Base-by-base conservation (phyloP, 1,140 invertebrate genomes). In the Drosophila pandora region DNA sequence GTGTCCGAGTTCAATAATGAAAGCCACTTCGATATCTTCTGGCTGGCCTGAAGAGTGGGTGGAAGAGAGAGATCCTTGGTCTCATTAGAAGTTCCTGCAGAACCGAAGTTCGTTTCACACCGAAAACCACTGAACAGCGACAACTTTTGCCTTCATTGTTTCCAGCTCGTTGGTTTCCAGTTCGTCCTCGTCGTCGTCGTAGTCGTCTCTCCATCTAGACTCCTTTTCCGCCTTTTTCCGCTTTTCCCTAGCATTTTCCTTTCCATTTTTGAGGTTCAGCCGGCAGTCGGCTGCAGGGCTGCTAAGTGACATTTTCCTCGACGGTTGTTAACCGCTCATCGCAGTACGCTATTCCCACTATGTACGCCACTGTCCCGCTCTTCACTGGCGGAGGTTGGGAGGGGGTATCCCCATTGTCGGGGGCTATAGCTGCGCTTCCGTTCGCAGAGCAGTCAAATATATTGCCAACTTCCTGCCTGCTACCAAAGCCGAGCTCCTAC, bases 61-160 rank as follows among this genome's bases (percentile, higher is more conserved):
- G 32, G 8, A 8, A 3, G 32, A 10, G 34, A 4, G 2, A 37
- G 34, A 37, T 10, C 34, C 65, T 48, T 49, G 25, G 68, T 72
- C 70, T 73, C 68, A 72, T 73, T 73, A 74, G 59, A 64, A 74
- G 60, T 75, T 65, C 47, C 30, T 41, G 71, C 70, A 65, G 47
- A 52, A 74, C 45, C 73, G 71, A 80, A 80, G 58, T 79, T 75
- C 81, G 76, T 49, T 22, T 22, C 43, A 47, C 17, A 75, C 68
- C 55, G 21, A 73, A 71, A 49, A 73, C 57, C 70, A 71, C 54
- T 49, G 58, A 73, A 53, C 57, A 73, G 77, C 73, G 79, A 87
- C 77, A 85, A 85, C 81, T 85, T 87, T 81, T 85, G 78, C 72
- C 78, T 85, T 85, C 81, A 85, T 85, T 85, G 81, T 84, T 85